Percentiles rank a stretch among this genome's conserved stretches.
Evolutionary conservation across 1,140 invertebrate genomes (phyloP).

Genomic region (Aplysia californica): DNA sequence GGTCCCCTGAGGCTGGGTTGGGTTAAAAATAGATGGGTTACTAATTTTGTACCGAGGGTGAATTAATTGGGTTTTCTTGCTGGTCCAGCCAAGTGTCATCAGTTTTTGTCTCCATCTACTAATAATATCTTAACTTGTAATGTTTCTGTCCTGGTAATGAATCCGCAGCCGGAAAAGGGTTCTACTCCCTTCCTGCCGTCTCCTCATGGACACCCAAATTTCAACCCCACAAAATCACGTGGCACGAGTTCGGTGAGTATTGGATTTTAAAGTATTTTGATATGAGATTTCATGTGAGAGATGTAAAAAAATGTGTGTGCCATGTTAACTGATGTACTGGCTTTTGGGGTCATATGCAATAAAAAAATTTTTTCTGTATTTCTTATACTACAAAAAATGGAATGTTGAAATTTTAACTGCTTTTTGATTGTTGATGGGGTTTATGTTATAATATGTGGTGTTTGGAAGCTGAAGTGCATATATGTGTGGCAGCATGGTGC

Average conservation of each 20-base stretch:
- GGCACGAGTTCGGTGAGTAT: background rate
- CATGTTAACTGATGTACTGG: background rate
- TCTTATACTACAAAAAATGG: too few relatives aligned
- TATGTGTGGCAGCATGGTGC: too few relatives aligned
- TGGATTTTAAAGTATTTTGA: background rate
- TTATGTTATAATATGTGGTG: too few relatives aligned
- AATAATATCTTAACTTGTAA: background rate
- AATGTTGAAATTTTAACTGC: too few relatives aligned
- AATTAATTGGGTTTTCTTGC: background rate
- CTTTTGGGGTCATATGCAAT: too few relatives aligned
- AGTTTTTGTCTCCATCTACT: background rate
- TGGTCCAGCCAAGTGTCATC: background rate
- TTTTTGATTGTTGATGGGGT: too few relatives aligned
- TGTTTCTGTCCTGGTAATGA: background rate
- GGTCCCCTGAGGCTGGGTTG: too few relatives aligned
- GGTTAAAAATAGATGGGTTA: background rate
- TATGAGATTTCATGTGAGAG: background rate
- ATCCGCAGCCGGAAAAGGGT: conserved; percentile 32
- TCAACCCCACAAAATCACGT: conserved; percentile 91
- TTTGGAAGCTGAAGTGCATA: too few relatives aligned
- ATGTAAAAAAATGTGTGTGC: background rate
- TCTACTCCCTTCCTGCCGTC: conserved; percentile 83
- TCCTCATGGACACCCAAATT: conserved; percentile 90
- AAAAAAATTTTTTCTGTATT: background rate
- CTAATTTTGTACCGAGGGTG: background rate